Evolutionary conservation across 2,888 invertebrate species (phyloP).

Genomic region (Linyphia triangularis): DNA sequence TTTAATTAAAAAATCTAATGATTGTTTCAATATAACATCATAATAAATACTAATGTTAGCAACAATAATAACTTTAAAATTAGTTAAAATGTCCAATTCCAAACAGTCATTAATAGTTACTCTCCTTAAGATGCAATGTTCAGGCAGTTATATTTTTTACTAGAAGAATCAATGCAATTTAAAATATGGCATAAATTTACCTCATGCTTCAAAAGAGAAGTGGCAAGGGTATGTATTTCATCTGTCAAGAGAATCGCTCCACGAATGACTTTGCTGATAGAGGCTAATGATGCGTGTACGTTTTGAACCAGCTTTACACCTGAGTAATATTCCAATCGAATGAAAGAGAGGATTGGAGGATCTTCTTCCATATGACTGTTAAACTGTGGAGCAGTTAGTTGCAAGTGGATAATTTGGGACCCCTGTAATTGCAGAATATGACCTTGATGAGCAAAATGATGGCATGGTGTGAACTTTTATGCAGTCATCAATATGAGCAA

Average conservation of each 20-base stretch:
- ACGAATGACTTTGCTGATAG: slow-evolving; percentile 84
- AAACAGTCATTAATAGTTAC: too few species aligned
- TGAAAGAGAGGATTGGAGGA: slow-evolving; percentile 83
- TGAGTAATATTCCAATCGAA: slow-evolving; percentile 84
- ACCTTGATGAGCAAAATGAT: too few species aligned
- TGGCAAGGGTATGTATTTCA: slow-evolving; percentile 81
- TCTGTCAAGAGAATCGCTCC: slow-evolving; percentile 82
- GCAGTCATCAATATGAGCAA: too few species aligned
- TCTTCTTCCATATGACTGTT: slow-evolving; percentile 78
- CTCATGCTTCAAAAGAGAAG: slow-evolving; percentile 82
- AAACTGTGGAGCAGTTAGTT: slow-evolving; percentile 77
- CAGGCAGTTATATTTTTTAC: too few species aligned
- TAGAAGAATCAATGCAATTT: too few species aligned
- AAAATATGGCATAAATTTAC: slow-evolving; percentile 80
- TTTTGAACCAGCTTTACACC: slow-evolving; percentile 83
- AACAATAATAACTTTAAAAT: too few species aligned
- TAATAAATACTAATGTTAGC: too few species aligned
- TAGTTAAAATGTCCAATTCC: too few species aligned
- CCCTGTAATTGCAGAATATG: slow-evolving; percentile 77
- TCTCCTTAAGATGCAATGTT: too few species aligned
- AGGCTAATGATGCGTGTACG: slow-evolving; percentile 84
- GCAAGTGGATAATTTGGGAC: slow-evolving; percentile 78
- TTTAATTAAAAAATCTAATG: too few species aligned
- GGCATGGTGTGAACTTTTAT: too few species aligned
- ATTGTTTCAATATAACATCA: too few species aligned